Evolutionary conservation across 1,140 invertebrate species (phyloP).

Genomic region (Chionoecetes opilio): DNA sequence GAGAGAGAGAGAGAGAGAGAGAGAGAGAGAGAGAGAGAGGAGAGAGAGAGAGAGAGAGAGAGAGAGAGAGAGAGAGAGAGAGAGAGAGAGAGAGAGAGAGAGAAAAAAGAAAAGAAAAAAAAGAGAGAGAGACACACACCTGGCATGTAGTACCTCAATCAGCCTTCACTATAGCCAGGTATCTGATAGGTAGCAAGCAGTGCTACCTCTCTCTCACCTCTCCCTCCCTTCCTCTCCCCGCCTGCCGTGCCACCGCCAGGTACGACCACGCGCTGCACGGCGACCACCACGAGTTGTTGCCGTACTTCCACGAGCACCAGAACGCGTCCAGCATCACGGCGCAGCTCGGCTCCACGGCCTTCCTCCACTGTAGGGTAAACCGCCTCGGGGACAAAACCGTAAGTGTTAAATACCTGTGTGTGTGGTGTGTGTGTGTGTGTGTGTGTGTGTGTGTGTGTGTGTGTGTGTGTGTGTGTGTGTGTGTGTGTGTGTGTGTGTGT

Average conservation of each 20-base stretch:
- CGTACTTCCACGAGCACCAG: constrained; percentile 78
- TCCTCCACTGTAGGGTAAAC: constrained; percentile 91
- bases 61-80: not conserved
- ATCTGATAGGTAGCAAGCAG: not conserved
- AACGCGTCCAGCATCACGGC: constrained; percentile 88
- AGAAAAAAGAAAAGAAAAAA: not conserved
- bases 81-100: not conserved
- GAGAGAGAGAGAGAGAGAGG: not conserved
- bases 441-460: too few relatives aligned
- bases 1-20: too few relatives aligned
- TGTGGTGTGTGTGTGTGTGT: too few relatives aligned
- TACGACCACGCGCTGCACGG: constrained; percentile 73
- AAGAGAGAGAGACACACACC: not conserved
- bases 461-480: too few relatives aligned
- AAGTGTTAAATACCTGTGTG: too few relatives aligned
- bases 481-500: too few relatives aligned
- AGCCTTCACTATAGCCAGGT: too few relatives aligned
- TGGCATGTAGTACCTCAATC: too few relatives aligned
- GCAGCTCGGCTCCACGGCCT: constrained; percentile 91
- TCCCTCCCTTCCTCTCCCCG: not conserved
- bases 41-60: not conserved
- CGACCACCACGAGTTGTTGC: constrained; percentile 74
- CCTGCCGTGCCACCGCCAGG: not conserved
- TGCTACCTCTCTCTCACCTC: not conserved
- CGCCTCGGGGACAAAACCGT: too few relatives aligned